A percentile compares a stretch with the other conserved stretches of the same genome.
phyloP scores from a whole-genome alignment of 1,140 invertebrate genomes.

The Drosophila ohnishii region DNA sequence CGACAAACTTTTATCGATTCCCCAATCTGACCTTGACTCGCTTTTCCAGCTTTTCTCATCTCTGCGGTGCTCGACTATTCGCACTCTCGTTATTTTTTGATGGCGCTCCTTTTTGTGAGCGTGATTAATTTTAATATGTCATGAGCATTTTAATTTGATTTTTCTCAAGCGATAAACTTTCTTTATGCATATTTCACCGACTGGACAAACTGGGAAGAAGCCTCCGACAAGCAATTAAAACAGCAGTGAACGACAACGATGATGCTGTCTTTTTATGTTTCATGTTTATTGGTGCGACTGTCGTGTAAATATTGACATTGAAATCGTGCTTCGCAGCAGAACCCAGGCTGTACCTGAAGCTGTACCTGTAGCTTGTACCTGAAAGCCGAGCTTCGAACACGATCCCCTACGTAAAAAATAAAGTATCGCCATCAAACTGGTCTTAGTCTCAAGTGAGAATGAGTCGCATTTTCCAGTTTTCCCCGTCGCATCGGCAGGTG shows the following conservation, averaged over 20 bases:
- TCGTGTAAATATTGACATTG: conserved; percentile 77
- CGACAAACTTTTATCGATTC: conserved; percentile 61
- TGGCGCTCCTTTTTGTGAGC: conserved; percentile 24
- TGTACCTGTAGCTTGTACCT: conserved; percentile 30
- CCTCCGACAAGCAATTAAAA: conserved; percentile 29
- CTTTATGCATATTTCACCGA: conserved; percentile 41
- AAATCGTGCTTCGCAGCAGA: conserved; percentile 48
- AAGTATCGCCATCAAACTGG: conserved; percentile 39
- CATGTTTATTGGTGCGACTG: conserved; percentile 49
- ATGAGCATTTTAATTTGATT: conserved; percentile 47
- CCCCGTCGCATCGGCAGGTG: conserved; percentile 47
- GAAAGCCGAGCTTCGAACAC: conserved; percentile 29
- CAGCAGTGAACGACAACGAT: conserved; percentile 30
- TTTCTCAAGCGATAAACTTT: conserved; percentile 42
- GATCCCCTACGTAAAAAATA: conserved; percentile 48
- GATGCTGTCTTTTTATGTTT: conserved; percentile 44
- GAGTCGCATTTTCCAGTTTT: conserved; percentile 56
- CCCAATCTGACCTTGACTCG: conserved; percentile 50
- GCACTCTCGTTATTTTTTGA: conserved; percentile 20
- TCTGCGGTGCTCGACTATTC: conserved; percentile 12
- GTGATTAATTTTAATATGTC: conserved; percentile 46
- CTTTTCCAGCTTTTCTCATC: conserved; percentile 18
- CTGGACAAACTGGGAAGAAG: conserved; percentile 43
- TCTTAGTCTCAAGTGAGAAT: conserved; percentile 47
- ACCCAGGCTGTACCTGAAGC: conserved; percentile 13